phyloP scores from a whole-genome alignment of 2,797 vertebrate genomes.

The Poecilia picta region DNA sequence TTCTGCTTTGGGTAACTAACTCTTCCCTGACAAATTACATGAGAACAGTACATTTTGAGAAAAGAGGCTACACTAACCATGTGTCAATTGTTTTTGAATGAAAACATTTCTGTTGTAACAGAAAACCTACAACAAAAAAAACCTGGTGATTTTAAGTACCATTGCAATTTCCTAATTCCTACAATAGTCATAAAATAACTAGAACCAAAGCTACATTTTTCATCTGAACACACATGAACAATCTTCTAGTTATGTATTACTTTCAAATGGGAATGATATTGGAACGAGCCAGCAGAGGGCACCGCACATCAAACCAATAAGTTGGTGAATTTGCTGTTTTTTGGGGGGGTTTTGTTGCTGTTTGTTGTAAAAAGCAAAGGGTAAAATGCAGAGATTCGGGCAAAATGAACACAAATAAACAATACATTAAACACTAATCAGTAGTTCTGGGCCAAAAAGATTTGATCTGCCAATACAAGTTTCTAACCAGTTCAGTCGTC shows the following conservation, averaged over 20 bases:
- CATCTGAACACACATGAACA: background rate
- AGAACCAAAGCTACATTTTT: background rate
- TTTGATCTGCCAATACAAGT: background rate
- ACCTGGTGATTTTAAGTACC: background rate
- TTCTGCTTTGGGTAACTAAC: background rate
- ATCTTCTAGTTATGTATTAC: background rate
- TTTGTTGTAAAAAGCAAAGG: background rate
- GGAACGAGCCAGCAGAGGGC: conserved; percentile 49
- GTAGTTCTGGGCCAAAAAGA: background rate
- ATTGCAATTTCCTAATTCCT: background rate
- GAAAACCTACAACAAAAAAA: background rate
- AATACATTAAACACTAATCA: background rate
- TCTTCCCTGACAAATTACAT: background rate
- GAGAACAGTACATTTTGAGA: background rate
- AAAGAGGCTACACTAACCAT: background rate
- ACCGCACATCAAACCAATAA: conserved; percentile 25
- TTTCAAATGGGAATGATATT: background rate
- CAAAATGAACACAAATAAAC: background rate
- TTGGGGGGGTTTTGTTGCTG: background rate
- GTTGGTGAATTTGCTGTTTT: background rate
- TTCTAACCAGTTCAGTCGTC: background rate
- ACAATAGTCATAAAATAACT: background rate
- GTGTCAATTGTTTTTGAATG: background rate
- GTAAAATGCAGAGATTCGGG: background rate
- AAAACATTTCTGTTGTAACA: background rate